These are phyloP conservation scores for Lepidostoma basale DNA, from an alignment of 1,140 invertebrate species.

Conservation along the genomic window DNA sequence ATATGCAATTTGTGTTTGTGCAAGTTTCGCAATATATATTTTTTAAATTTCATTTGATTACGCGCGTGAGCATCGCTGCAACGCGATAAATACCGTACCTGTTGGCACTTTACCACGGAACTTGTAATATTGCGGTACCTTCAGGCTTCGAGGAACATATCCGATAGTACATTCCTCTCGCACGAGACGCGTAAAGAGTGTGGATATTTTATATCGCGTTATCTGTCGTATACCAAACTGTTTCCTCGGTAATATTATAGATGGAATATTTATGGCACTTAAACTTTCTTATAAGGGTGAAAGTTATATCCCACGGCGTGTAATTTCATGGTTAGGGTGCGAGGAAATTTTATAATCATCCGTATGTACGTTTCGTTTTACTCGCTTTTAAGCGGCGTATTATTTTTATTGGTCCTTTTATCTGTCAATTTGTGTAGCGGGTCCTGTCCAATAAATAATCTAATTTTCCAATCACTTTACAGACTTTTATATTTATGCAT, in stretches of 20 bases:
- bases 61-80: too few relatives aligned
- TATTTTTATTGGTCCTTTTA: background rate
- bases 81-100: too few relatives aligned
- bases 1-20: too few relatives aligned
- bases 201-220: too few relatives aligned
- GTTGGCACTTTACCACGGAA: too few relatives aligned
- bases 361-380: background rate
- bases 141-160: too few relatives aligned
- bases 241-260: background rate
- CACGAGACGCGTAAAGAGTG: too few relatives aligned
- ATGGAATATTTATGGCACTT: slow-evolving; percentile 19
- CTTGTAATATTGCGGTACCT: too few relatives aligned
- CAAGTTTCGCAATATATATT: too few relatives aligned
- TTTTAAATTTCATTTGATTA: too few relatives aligned
- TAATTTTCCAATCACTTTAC: background rate
- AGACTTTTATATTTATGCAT: too few relatives aligned
- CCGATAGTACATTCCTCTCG: too few relatives aligned
- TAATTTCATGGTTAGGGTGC: slow-evolving; percentile 7
- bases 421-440: background rate
- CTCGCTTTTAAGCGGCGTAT: background rate
- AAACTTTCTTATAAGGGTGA: slow-evolving; percentile 11
- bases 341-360: slow-evolving; percentile 1
- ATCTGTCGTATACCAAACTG: background rate
- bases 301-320: slow-evolving; percentile 16
- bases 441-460: background rate